Evolutionary conservation across 2,888 invertebrate species (phyloP), one percentile per base, ranked within the genome.

Genomic region (Drosophila setosimentum): DNA sequence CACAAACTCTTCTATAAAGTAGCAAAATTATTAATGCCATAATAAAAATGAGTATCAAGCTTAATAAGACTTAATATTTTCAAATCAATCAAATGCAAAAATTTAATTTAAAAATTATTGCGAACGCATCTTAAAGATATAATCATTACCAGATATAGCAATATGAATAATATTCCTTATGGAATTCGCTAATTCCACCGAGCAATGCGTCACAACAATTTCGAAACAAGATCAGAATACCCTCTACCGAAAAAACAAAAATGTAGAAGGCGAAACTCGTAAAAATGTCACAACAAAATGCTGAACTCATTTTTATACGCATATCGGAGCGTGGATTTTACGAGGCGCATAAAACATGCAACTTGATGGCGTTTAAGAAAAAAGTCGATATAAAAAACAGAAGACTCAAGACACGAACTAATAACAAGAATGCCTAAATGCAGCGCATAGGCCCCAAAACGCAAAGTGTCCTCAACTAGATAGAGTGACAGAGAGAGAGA

Each of bases 211-310:
- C 18, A 55, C 13, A 27, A 45, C 35, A 65, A 48, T 48, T 37
- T 65, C 45, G 29, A 30, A 45, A 54, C 37, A 27, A 54, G 48
- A 66, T 53, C 54, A 67, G 32, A 37, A 40, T 21, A 24, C 8
- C 11, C 18, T 49, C n/a, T 32, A 29, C 32, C 24, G 1, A 4
- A 30, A 24, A 51, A 33, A 24, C 48, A 48, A 35, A 40, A 50
- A 60, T 45, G 53, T 54, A 37, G 10, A n/a, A 49, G 35, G 55
- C 32, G 51, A 42, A 59, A 61, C 63, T 58, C 78, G 78, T 90
- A 82, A 82, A 89, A 88, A 75, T 86, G 88, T 84, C 85, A 91
- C 87, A 89, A 86, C 88, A 87, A 89, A 91, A 81, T 80, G 84
- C 71, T 84, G 86, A 77, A 87, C 91, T 78, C 86, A 83, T 89